phyloP scores from a whole-genome alignment of 2,797 vertebrate species.

The Phrynocephalus vlangalii region DNA sequence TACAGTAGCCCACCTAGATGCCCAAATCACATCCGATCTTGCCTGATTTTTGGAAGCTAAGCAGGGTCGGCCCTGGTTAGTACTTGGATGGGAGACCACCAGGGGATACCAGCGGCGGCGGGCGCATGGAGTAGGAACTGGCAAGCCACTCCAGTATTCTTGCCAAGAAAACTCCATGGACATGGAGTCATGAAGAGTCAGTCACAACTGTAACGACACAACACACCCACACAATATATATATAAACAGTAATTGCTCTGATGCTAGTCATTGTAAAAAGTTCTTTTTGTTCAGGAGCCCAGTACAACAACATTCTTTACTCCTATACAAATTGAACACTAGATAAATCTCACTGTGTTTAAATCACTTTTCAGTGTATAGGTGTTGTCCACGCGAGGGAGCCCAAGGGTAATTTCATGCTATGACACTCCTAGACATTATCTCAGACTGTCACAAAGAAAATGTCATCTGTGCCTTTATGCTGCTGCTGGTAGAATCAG shows the following conservation, averaged over 20 bases:
- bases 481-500: background rate
- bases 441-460: background rate
- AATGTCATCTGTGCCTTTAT: background rate
- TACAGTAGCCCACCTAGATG: background rate
- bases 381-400: conserved; percentile 53
- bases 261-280: background rate
- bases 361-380: background rate
- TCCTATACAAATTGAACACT: conserved; percentile 1
- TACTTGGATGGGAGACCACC: too few species aligned
- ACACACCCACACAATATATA: too few species aligned
- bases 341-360: background rate
- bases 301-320: background rate
- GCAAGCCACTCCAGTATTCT: too few species aligned
- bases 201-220: too few species aligned
- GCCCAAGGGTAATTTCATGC: conserved; percentile 29
- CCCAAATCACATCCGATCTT: too few species aligned
- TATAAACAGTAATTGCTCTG: background rate
- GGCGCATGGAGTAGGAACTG: too few species aligned
- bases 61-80: too few species aligned
- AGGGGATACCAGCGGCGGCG: too few species aligned
- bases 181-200: too few species aligned
- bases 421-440: background rate
- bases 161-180: too few species aligned
- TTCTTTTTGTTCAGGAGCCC: background rate
- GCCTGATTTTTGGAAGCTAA: too few species aligned